Conservation (phyloP, 1,140 invertebrate genomes). For the Drosophila leontia region DNA sequence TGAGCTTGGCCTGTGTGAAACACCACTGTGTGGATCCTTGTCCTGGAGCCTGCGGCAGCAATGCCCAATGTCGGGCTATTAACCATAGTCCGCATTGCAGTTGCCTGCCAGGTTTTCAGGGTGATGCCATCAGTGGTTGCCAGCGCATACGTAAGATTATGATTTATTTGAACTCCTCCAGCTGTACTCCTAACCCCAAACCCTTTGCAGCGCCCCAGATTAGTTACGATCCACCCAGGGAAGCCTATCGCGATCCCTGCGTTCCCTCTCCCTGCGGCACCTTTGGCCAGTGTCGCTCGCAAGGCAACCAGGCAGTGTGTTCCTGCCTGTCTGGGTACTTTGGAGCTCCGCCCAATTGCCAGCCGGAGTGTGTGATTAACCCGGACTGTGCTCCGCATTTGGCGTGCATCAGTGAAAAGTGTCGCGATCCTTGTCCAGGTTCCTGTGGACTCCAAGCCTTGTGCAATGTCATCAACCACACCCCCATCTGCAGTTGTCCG, state of each 20-base stretch:
- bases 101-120: slow-evolving; percentile 90
- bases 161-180: too few relatives aligned
- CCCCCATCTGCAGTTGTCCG: slow-evolving; percentile 92
- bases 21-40: slow-evolving; percentile 95
- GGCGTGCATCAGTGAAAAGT: slow-evolving; percentile 90
- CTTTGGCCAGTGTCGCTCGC: slow-evolving; percentile 90
- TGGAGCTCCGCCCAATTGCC: slow-evolving; percentile 90
- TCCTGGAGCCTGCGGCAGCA: slow-evolving; percentile 91
- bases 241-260: slow-evolving; percentile 90
- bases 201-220: slow-evolving; percentile 55
- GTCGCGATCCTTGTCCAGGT: slow-evolving; percentile 90
- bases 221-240: slow-evolving; percentile 63
- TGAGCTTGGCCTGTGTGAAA: slow-evolving; percentile 91
- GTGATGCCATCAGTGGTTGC: slow-evolving; percentile 93
- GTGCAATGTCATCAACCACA: slow-evolving; percentile 93
- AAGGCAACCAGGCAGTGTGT: slow-evolving; percentile 89
- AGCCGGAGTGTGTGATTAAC: slow-evolving; percentile 91
- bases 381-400: slow-evolving; percentile 90
- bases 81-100: slow-evolving; percentile 94
- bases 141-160: slow-evolving; percentile 86
- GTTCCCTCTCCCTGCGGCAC: slow-evolving; percentile 92
- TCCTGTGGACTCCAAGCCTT: slow-evolving; percentile 93
- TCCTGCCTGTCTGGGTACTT: slow-evolving; percentile 90
- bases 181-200: slow-evolving; percentile 1
- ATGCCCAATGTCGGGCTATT: slow-evolving; percentile 92